Percentiles rank a stretch among this genome's conserved stretches.
Evolutionary conservation across 2,888 invertebrate species (phyloP).

Genomic region (Podotricha telesiphe): DNA sequence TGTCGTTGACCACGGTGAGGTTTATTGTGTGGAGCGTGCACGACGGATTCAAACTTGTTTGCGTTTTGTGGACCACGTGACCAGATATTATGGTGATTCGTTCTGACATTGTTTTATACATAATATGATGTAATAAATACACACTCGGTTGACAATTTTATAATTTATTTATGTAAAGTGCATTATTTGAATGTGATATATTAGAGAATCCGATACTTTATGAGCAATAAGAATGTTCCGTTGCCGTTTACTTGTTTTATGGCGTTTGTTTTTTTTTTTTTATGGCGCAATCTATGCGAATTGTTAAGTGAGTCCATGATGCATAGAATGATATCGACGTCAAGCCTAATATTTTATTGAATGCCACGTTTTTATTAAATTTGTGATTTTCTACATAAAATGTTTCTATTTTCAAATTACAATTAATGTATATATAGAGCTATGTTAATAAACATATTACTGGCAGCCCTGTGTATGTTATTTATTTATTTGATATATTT

Average conservation of each 20-base stretch:
- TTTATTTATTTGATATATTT: no score
- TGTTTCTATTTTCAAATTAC: slow-evolving; percentile 80
- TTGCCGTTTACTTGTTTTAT: slow-evolving; percentile 61
- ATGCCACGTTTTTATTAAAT: slow-evolving; percentile 73
- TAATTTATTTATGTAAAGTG: slow-evolving; percentile 83
- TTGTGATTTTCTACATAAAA: slow-evolving; percentile 75
- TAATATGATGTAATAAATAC: slow-evolving; percentile 58
- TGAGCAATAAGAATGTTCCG: slow-evolving; percentile 63
- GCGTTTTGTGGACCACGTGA: slow-evolving; percentile 80
- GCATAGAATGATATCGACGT: slow-evolving; percentile 65
- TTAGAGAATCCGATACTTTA: slow-evolving; percentile 61
- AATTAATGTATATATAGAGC: slow-evolving; percentile 79
- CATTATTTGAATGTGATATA: slow-evolving; percentile 77
- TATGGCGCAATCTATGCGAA: slow-evolving; percentile 44
- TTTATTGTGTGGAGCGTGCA: slow-evolving; percentile 71
- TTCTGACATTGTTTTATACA: slow-evolving; percentile 78
- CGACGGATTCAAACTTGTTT: slow-evolving; percentile 67
- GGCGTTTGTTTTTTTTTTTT: slow-evolving; percentile 63
- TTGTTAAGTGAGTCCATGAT: slow-evolving; percentile 52
- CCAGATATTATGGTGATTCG: slow-evolving; percentile 76
- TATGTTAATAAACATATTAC: slow-evolving; percentile 83
- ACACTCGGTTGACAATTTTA: slow-evolving; percentile 78
- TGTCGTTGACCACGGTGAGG: slow-evolving; percentile 75
- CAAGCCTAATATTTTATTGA: slow-evolving; percentile 69
- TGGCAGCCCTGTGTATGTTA: slow-evolving; percentile 60